phyloP scores from a whole-genome alignment of 64 coral and sea anemone genomes.

The Astreopora myriophthalma region DNA sequence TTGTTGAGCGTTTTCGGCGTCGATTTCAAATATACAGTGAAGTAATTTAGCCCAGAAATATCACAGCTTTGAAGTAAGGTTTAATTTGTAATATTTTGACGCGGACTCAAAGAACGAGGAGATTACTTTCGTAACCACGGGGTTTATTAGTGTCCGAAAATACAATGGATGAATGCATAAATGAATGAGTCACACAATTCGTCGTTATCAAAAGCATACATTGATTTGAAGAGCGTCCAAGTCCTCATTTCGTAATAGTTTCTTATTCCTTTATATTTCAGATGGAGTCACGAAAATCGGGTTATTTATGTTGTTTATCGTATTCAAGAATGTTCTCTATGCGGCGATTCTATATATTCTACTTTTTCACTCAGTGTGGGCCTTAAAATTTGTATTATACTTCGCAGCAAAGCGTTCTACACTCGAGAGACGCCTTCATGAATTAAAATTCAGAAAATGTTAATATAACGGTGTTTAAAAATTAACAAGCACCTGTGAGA shows the following conservation, averaged over 20 bases:
- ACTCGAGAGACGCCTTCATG: background rate
- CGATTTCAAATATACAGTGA: too few species aligned
- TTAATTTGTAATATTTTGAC: background rate
- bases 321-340: too few species aligned
- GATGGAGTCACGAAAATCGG: background rate
- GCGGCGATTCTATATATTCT: too few species aligned
- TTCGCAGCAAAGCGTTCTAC: background rate
- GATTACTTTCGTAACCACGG: background rate
- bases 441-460: background rate
- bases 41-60: background rate
- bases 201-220: background rate
- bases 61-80: background rate
- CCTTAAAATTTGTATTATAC: too few species aligned
- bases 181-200: background rate
- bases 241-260: background rate
- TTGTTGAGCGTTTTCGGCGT: too few species aligned
- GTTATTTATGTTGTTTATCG: background rate
- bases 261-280: background rate
- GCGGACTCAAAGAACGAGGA: background rate
- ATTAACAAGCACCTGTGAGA: conserved; percentile 5
- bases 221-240: background rate
- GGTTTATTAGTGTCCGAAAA: background rate
- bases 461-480: conserved; percentile 31
- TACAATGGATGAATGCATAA: background rate
- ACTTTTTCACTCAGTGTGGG: background rate